Evolutionary conservation across 2,113 vertebrate genomes (phyloP), one percentile per base, ranked within the genome.

Genomic region (Clarias macrocephalus): DNA sequence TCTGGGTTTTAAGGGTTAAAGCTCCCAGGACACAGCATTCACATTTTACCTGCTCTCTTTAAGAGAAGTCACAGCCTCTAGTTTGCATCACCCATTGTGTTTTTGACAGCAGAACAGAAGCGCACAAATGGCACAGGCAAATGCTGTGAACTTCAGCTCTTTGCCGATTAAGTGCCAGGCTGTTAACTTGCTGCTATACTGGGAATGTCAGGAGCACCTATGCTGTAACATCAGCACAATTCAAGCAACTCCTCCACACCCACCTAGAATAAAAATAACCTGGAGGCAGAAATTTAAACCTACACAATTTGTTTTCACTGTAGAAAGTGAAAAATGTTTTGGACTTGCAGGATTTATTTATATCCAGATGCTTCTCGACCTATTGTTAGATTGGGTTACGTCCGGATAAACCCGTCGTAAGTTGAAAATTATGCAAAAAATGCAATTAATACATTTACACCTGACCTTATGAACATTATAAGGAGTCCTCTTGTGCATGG

Each of bases 31-130:
- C 28, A 25, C 19, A 18, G 7, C 56, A 59, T 57, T 18, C 15
- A 18, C 15, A 79, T 16, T 12, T 56, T n/a, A 18, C 77, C 56
- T 37, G 28, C 79, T 80, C 62, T 68, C 81, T 52, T 16, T 66
- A 48, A 28, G 9, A 65, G 25, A n/a, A 18, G 59, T 25, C 62
- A 52, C 37, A n/a, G 60, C 37, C 37, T 82, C 18, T 65, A 4
- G 2, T 52, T 63, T 52, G 62, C 23, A 3, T 66, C 59, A 57
- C n/a, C 52, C 33, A 33, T 84, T 82, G 57, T 87, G 48, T 56
- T 82, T 65, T 59, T 89, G 83, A 88, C 73, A 63, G 83, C 63
- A 80, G 52, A 89, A 76, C 15, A 19, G 60, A 42, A 86, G 60
- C 2, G 23, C 13, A 75, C 86, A 80, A 77, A 87, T 85, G 72